Conservation (phyloP, 2,797 vertebrate genomes). For the Ctenopoma kingsleyae region DNA sequence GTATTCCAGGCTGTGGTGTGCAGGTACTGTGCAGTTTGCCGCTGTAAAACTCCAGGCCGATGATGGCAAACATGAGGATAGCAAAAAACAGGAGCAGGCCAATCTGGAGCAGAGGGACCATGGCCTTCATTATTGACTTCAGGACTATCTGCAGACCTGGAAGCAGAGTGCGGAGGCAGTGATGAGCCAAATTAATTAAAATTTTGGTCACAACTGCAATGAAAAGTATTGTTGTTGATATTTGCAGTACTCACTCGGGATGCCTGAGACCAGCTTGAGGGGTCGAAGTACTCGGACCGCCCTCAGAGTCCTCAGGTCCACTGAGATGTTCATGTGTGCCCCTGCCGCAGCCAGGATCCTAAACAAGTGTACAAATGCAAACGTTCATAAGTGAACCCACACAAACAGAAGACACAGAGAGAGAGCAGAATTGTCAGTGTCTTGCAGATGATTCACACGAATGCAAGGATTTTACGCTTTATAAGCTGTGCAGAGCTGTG, state of each 20-base stretch:
- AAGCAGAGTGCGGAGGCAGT: conserved; percentile 26
- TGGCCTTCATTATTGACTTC: conserved; percentile 99
- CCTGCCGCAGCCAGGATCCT: conserved; percentile 97
- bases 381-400: conserved; percentile 27
- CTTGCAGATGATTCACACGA: conserved; percentile 9
- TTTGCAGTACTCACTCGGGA: conserved; percentile 91
- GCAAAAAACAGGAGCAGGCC: conserved; percentile 97
- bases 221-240: not conserved
- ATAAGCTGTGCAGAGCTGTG: conserved; percentile 1
- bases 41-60: conserved; percentile 98
- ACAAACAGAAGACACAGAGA: conserved; percentile 31
- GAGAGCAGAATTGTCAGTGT: conserved; percentile 22
- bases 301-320: conserved; percentile 95
- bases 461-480: conserved; percentile 39
- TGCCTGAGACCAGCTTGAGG: conserved; percentile 98
- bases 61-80: conserved; percentile 99
- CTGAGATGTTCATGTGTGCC: conserved; percentile 96
- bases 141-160: conserved; percentile 96
- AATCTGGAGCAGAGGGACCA: conserved; percentile 98
- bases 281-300: conserved; percentile 95
- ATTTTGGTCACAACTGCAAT: not conserved
- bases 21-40: conserved; percentile 94
- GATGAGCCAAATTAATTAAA: not conserved
- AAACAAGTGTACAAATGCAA: conserved; percentile 41
- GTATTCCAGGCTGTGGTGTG: conserved; percentile 73